Evolutionary conservation across 2,888 invertebrate genomes (phyloP).

Genomic region (Stegana nigrithorax): DNA sequence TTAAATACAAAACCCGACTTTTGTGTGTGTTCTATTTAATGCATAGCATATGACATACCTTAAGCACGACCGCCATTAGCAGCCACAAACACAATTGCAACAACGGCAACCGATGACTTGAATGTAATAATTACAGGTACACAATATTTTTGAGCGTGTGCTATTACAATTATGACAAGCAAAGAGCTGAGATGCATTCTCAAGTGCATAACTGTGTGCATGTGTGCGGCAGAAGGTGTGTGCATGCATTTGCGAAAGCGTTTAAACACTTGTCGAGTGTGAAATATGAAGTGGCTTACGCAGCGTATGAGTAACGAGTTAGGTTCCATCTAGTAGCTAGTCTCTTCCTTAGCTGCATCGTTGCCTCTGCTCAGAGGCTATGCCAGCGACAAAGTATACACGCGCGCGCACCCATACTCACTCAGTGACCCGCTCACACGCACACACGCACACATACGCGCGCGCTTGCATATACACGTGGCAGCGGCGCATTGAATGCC

Average conservation of each 20-base stretch:
- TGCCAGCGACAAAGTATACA: neutral
- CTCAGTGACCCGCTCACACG: neutral
- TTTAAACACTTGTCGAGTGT: constrained; percentile 11
- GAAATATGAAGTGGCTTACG: constrained; percentile 3
- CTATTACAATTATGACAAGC: too few relatives aligned
- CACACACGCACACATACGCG: constrained; percentile 6
- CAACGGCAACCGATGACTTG: too few relatives aligned
- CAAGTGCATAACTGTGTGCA: neutral
- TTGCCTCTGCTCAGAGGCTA: neutral
- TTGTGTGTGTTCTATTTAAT: too few relatives aligned
- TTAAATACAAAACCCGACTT: too few relatives aligned
- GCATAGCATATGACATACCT: too few relatives aligned
- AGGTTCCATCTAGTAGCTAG: neutral
- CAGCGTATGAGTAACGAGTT: constrained; percentile 10
- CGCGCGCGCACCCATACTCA: neutral
- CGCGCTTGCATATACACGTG: constrained; percentile 1
- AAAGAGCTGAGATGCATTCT: too few relatives aligned
- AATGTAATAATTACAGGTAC: too few relatives aligned
- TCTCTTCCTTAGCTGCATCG: too few relatives aligned
- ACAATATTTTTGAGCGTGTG: too few relatives aligned
- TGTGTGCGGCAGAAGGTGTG: constrained; percentile 6
- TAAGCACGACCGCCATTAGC: too few relatives aligned
- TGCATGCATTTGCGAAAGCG: neutral
- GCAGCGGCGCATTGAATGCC: constrained; percentile 35
- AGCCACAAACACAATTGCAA: too few relatives aligned